Evolutionary conservation across 2,888 invertebrate genomes (phyloP).

Genomic region (Hemithea aestivaria): DNA sequence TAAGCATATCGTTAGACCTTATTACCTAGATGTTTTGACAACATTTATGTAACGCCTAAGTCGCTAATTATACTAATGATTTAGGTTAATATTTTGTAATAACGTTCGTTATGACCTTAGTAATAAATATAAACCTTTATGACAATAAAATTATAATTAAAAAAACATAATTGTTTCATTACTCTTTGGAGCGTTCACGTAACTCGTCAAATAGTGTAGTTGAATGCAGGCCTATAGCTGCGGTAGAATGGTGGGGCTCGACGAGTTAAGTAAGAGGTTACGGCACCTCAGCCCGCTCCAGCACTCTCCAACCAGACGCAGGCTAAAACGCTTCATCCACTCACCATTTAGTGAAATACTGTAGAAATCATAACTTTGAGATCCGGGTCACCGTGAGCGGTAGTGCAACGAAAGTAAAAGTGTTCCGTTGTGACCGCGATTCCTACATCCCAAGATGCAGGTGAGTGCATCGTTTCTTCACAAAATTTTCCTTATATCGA

Average conservation of each 20-base stretch:
- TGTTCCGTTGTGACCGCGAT: constrained; percentile 35
- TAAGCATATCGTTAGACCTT: constrained; percentile 1
- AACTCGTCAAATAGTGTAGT: constrained; percentile 24
- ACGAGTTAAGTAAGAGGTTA: constrained; percentile 74
- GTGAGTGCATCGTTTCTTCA: constrained; percentile 51
- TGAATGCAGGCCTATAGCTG: constrained; percentile 22
- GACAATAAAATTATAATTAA: constrained; percentile 14
- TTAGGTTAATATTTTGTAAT: too few species aligned
- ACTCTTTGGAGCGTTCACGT: constrained; percentile 35
- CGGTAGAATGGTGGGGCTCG: constrained; percentile 43
- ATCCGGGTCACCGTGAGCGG: constrained; percentile 53
- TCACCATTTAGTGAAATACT: constrained; percentile 41
- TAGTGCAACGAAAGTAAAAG: constrained; percentile 60
- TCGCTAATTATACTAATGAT: constrained; percentile 22
- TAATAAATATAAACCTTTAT: too few species aligned
- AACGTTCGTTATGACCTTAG: too few species aligned
- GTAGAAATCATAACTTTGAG: constrained; percentile 47
- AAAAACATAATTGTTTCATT: constrained; percentile 35
- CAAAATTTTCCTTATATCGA: constrained; percentile 30
- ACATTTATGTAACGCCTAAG: constrained; percentile 18
- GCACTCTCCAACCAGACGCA: constrained; percentile 60
- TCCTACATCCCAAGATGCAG: constrained; percentile 50
- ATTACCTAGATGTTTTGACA: constrained; percentile 16
- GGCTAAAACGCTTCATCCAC: constrained; percentile 49
- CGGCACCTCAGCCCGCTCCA: constrained; percentile 50